phyloP scores from a whole-genome alignment of 2,888 invertebrate genomes.

The Apamea epomidion region DNA sequence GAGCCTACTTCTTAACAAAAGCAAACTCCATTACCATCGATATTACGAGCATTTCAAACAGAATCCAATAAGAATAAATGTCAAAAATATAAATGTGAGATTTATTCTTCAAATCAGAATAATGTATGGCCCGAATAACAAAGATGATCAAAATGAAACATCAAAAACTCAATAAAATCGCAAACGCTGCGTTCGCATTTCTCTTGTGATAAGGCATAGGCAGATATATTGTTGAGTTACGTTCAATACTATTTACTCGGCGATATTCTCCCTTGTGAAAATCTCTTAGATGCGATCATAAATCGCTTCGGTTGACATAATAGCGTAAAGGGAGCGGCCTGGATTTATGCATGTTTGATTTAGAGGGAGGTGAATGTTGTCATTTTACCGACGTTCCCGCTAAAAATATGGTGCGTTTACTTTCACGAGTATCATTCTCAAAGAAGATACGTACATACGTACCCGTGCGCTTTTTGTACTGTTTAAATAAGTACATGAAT shows the following conservation, averaged over 20 bases:
- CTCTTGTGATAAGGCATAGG: constrained; percentile 67
- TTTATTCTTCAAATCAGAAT: constrained; percentile 58
- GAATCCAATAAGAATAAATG: constrained; percentile 40
- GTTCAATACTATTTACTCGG: constrained; percentile 84
- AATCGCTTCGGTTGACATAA: constrained; percentile 89
- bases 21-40: constrained; percentile 26
- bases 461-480: constrained; percentile 60
- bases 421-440: constrained; percentile 73
- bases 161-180: constrained; percentile 62
- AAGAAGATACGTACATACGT: constrained; percentile 59
- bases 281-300: constrained; percentile 88
- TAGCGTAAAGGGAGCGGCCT: constrained; percentile 87
- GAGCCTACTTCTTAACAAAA: constrained; percentile 23
- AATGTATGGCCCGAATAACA: constrained; percentile 60
- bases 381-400: constrained; percentile 75
- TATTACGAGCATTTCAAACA: constrained; percentile 25
- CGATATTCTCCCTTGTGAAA: constrained; percentile 84
- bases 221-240: constrained; percentile 73
- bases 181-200: constrained; percentile 62
- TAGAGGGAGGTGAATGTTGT: constrained; percentile 82
- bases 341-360: constrained; percentile 89
- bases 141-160: constrained; percentile 64
- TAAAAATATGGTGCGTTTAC: constrained; percentile 76
- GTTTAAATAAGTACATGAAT: constrained; percentile 64
- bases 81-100: constrained; percentile 38